Conservation (phyloP, 2,113 vertebrate species). For the Perca flavescens region DNA sequence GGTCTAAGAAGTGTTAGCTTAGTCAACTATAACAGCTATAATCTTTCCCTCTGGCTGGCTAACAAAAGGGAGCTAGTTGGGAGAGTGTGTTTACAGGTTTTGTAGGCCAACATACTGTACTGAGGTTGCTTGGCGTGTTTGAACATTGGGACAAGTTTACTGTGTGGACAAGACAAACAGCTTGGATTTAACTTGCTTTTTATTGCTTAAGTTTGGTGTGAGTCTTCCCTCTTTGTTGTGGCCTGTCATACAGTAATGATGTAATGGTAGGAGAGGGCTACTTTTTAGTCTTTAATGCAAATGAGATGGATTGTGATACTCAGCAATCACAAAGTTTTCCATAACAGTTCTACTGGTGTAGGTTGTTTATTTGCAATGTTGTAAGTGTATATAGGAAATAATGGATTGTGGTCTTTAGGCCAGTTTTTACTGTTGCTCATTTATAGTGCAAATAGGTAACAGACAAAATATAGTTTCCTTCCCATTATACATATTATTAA, state of each 20-base stretch:
- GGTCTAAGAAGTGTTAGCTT: not conserved
- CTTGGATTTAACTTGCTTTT: not conserved
- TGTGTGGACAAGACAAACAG: not conserved
- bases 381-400: not conserved
- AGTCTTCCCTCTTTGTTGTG: not conserved
- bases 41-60: not conserved
- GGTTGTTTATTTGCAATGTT: not conserved
- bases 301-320: not conserved
- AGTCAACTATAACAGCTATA: not conserved
- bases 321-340: not conserved
- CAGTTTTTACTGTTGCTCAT: not conserved
- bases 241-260: not conserved
- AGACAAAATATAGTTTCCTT: not conserved
- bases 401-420: not conserved
- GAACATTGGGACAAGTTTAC: not conserved
- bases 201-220: not conserved
- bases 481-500: not conserved
- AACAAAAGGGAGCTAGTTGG: not conserved
- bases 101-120: not conserved
- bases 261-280: not conserved
- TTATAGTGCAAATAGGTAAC: too few relatives aligned
- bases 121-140: not conserved
- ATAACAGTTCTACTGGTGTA: not conserved
- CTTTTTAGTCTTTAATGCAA: not conserved
- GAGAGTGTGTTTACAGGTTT: constrained; percentile 7